Evolutionary conservation across 2,113 vertebrate genomes (phyloP).

Genomic region (Rhea americana): DNA sequence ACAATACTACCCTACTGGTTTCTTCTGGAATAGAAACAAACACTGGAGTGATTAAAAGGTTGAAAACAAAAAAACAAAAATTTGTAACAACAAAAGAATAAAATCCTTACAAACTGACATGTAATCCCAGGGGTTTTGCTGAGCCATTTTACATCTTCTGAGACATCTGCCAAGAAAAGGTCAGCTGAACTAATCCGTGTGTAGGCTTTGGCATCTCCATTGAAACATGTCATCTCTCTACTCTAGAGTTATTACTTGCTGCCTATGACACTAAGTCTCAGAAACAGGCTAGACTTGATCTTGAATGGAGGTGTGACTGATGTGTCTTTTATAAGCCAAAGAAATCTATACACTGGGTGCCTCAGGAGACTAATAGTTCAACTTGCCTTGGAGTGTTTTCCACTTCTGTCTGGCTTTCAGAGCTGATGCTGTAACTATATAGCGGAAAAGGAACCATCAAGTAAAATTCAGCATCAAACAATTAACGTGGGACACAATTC

Average conservation of each 20-base stretch:
- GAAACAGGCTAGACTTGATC: constrained; percentile 16
- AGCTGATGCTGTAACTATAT: constrained; percentile 7
- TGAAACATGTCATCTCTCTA: constrained; percentile 14
- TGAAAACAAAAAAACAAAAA: background rate
- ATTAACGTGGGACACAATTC: constrained; percentile 37
- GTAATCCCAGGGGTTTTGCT: background rate
- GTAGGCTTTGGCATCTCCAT: constrained; percentile 7
- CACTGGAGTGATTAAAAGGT: background rate
- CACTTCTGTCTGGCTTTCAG: constrained; percentile 26
- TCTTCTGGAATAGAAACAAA: background rate
- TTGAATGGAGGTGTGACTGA: constrained; percentile 38
- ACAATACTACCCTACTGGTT: background rate
- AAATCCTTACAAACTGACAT: background rate
- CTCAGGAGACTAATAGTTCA: constrained; percentile 25
- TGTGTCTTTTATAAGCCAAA: constrained; percentile 52
- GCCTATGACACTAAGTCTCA: constrained; percentile 52
- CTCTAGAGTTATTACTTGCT: constrained; percentile 18
- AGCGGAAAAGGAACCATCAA: constrained; percentile 23
- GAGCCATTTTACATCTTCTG: background rate
- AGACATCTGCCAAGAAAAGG: constrained; percentile 8
- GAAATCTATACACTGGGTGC: constrained; percentile 21
- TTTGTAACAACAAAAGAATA: background rate
- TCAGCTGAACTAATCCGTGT: constrained; percentile 20
- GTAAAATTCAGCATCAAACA: constrained; percentile 37
- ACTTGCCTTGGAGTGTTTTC: constrained; percentile 3